Percentiles rank a stretch among this genome's conserved stretches.
Conservation (phyloP, 2,888 invertebrate species). For the Asteroscopus sphinx region DNA sequence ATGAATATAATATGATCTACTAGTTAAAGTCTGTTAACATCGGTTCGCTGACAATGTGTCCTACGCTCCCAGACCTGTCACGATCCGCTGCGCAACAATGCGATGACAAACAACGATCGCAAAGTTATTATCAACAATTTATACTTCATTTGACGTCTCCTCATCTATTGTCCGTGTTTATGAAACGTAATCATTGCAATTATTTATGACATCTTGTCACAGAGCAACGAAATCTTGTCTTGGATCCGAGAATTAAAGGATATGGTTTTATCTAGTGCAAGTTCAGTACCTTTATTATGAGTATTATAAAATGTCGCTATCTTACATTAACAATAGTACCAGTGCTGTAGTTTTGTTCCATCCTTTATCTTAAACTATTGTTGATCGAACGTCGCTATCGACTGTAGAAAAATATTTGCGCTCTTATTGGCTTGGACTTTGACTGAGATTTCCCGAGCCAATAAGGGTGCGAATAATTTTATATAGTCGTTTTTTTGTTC, state of each 20-base stretch:
- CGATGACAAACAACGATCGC: slow-evolving; percentile 51
- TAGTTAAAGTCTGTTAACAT: slow-evolving; percentile 35
- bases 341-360: too few species aligned
- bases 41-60: slow-evolving; percentile 36
- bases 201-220: slow-evolving; percentile 28
- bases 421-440: too few species aligned
- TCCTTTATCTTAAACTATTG: too few species aligned
- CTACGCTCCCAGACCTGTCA: slow-evolving; percentile 60
- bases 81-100: slow-evolving; percentile 56
- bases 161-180: slow-evolving; percentile 50
- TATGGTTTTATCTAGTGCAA: neutral
- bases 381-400: too few species aligned
- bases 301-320: too few species aligned
- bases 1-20: slow-evolving; percentile 8
- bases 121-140: slow-evolving; percentile 55
- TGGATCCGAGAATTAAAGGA: neutral
- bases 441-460: too few species aligned
- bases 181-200: slow-evolving; percentile 28
- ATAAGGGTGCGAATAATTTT: too few species aligned
- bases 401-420: too few species aligned
- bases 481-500: too few species aligned
- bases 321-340: too few species aligned
- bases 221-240: neutral
- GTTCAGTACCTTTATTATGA: too few species aligned
- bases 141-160: slow-evolving; percentile 55